phyloP scores from a whole-genome alignment of 1,140 invertebrate species.

The Ooceraea biroi region DNA sequence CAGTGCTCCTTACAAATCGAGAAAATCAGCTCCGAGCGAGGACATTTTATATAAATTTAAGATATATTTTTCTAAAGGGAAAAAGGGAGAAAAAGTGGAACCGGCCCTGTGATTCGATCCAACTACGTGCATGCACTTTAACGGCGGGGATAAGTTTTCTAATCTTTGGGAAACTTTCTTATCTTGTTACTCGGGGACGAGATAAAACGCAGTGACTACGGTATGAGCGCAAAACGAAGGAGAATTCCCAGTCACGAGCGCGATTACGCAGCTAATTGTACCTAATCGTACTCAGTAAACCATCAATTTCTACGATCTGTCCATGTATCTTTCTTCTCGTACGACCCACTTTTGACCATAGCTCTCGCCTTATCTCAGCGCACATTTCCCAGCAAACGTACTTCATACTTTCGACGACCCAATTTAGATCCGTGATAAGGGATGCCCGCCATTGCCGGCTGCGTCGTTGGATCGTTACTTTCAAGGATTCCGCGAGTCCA shows the following conservation, averaged over 20 bases:
- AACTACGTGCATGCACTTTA: conserved; percentile 32
- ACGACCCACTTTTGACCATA: conserved; percentile 38
- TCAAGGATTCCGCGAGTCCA: conserved; percentile 9
- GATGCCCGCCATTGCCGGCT: background rate
- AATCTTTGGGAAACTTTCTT: conserved; percentile 55
- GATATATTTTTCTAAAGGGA: background rate
- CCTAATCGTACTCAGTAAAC: conserved; percentile 34
- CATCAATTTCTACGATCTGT: conserved; percentile 20
- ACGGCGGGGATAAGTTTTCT: conserved; percentile 36
- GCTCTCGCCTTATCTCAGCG: conserved; percentile 28
- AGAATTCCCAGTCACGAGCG: conserved; percentile 34
- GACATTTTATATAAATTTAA: conserved; percentile 3
- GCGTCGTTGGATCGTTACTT: background rate
- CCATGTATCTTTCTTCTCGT: conserved; percentile 34
- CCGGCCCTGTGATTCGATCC: conserved; percentile 2
- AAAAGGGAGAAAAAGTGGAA: background rate
- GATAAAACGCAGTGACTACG: conserved; percentile 43
- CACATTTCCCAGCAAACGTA: conserved; percentile 22
- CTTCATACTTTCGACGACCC: conserved; percentile 58
- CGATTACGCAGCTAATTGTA: conserved; percentile 49
- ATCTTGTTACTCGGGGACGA: conserved; percentile 21
- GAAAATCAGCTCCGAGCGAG: background rate
- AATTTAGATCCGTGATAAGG: conserved; percentile 58
- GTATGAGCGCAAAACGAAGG: conserved; percentile 32
- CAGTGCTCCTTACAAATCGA: background rate